These are phyloP conservation scores for Cabera pusaria DNA, from an alignment of 2,888 invertebrate species.

Conservation along the genomic window DNA sequence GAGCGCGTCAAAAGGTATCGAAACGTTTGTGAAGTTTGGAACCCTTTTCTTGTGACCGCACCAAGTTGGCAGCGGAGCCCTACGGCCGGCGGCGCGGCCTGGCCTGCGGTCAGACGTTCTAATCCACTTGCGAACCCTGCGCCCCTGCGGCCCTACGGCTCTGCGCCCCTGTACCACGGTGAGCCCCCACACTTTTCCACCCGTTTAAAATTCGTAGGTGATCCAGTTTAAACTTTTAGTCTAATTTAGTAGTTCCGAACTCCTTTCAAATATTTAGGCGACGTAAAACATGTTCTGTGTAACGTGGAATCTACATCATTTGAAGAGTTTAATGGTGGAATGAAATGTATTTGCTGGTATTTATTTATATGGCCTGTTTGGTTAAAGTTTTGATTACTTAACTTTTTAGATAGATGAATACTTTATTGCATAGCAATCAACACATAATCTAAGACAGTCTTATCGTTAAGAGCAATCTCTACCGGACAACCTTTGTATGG, in stretches of 20 bases:
- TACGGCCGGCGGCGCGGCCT: slow-evolving; percentile 54
- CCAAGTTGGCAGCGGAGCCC: slow-evolving; percentile 36
- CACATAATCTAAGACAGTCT: too few species aligned
- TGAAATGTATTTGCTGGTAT: slow-evolving; percentile 7
- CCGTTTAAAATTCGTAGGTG: slow-evolving; percentile 75
- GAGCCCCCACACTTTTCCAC: slow-evolving; percentile 62
- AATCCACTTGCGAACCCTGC: slow-evolving; percentile 64
- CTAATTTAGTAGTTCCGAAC: slow-evolving; percentile 62
- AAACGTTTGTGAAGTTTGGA: slow-evolving; percentile 26
- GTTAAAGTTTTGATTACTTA: too few species aligned
- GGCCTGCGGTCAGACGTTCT: slow-evolving; percentile 59
- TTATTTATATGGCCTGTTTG: too few species aligned
- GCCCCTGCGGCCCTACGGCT: slow-evolving; percentile 33
- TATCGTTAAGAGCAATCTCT: too few species aligned
- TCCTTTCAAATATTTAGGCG: slow-evolving; percentile 34
- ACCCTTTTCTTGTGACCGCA: slow-evolving; percentile 45
- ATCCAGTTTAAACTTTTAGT: slow-evolving; percentile 75
- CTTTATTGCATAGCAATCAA: background rate
- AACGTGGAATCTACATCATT: slow-evolving; percentile 22
- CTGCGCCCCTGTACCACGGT: too few species aligned
- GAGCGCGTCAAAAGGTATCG: slow-evolving; percentile 14
- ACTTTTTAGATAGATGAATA: too few species aligned
- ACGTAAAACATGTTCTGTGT: slow-evolving; percentile 36
- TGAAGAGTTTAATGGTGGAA: slow-evolving; percentile 9
- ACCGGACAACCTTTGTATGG: too few species aligned